Conservation (phyloP, 2,888 invertebrate species). For the Drosophila atripex region DNA sequence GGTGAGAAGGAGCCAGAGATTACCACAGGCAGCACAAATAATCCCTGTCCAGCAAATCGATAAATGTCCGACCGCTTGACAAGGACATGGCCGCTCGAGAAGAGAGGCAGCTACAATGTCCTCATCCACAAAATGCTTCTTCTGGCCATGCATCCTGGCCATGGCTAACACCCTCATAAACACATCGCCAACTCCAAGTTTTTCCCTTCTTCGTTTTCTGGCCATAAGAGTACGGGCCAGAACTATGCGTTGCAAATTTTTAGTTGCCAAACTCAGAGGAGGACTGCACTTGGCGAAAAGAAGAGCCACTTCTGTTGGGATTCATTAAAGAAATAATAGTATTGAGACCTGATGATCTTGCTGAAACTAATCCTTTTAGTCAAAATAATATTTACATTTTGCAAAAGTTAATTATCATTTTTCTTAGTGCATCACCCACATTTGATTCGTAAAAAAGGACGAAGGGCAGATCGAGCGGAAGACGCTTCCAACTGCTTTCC, state of each 20-base stretch:
- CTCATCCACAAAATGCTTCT: conserved; percentile 8
- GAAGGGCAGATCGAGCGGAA: conserved; percentile 40
- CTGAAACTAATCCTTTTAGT: no score
- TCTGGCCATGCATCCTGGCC: conserved; percentile 24
- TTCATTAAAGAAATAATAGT: no score
- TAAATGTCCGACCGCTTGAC: conserved; percentile 53
- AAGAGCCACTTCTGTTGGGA: no score
- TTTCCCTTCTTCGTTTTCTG: conserved; percentile 9
- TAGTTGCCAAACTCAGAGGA: conserved; percentile 37
- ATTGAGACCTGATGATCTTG: neutral
- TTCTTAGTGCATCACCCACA: conserved; percentile 22
- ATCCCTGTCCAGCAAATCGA: conserved; percentile 49
- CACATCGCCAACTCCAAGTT: conserved; percentile 22
- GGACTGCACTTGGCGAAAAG: neutral
- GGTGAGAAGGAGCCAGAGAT: conserved; percentile 28
- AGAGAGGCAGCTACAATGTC: neutral
- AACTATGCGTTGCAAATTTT: conserved; percentile 67
- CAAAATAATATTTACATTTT: neutral
- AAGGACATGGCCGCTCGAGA: conserved; percentile 6
- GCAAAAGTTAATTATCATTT: neutral
- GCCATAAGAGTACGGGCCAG: conserved; percentile 49
- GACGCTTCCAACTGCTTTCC: conserved; percentile 56
- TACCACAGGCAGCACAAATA: conserved; percentile 9
- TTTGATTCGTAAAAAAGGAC: neutral
- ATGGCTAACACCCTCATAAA: conserved; percentile 35